A percentile compares a stretch with the other conserved stretches of the same genome.
Conservation (phyloP, 2,113 vertebrate species). For the Beaufortia kweichowensis region DNA sequence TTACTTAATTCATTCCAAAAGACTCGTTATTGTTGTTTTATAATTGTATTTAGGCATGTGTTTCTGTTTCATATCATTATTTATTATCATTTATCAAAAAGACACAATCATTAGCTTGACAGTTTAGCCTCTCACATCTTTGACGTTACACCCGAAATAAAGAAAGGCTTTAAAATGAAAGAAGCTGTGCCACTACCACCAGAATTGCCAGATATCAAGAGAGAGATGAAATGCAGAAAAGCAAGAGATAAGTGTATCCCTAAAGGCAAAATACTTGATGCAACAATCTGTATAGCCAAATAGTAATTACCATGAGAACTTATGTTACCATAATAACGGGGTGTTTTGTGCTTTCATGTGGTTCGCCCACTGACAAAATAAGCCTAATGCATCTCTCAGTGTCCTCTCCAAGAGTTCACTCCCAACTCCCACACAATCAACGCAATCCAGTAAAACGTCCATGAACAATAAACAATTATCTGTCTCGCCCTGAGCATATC, state of each 20-base stretch:
- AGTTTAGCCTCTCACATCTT: conserved; percentile 39
- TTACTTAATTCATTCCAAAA: too few relatives aligned
- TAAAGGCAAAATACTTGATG: conserved; percentile 63
- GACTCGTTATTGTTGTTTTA: background rate
- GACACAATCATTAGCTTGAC: background rate
- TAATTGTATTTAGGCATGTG: background rate
- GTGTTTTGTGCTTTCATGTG: conserved; percentile 76
- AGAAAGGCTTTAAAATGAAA: conserved; percentile 63
- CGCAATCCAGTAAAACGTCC: conserved; percentile 77
- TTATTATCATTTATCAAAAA: background rate
- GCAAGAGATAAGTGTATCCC: conserved; percentile 60
- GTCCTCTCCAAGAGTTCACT: conserved; percentile 67
- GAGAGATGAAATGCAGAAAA: conserved; percentile 63
- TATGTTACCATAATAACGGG: conserved; percentile 75
- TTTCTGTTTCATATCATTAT: background rate
- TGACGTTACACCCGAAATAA: conserved; percentile 55
- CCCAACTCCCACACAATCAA: conserved; percentile 76
- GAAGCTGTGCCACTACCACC: conserved; percentile 65
- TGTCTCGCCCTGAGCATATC: conserved; percentile 72
- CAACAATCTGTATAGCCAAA: conserved; percentile 68
- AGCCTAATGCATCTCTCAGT: conserved; percentile 71
- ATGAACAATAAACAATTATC: conserved; percentile 77
- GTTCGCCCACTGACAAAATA: conserved; percentile 73
- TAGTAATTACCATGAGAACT: conserved; percentile 72
- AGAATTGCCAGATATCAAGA: conserved; percentile 60